phyloP scores from a whole-genome alignment of 2,113 vertebrate species.

The Brachypteracias leptosomus region DNA sequence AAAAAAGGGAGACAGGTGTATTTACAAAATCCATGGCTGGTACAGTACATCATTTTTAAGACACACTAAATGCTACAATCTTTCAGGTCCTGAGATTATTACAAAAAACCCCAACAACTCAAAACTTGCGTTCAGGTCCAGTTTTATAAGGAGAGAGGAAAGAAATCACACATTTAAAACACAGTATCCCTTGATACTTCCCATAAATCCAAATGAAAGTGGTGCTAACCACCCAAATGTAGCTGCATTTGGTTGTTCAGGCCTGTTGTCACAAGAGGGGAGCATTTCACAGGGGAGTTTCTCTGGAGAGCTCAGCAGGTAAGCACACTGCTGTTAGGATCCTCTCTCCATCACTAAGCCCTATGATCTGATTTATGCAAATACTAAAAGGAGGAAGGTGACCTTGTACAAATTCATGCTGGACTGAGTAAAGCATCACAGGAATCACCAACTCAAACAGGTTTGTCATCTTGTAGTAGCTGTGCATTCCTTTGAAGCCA shows the following conservation, averaged over 20 bases:
- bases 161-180: conserved; percentile 68
- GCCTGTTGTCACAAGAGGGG: conserved; percentile 17
- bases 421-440: not conserved
- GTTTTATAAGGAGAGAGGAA: conserved; percentile 71
- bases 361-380: not conserved
- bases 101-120: conserved; percentile 72
- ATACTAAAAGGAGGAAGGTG: not conserved
- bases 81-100: conserved; percentile 87
- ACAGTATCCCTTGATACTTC: conserved; percentile 71
- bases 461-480: not conserved
- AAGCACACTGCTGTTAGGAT: not conserved
- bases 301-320: not conserved
- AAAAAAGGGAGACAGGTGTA: conserved; percentile 79
- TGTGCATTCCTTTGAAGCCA: not conserved
- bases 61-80: conserved; percentile 87
- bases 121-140: conserved; percentile 79
- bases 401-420: not conserved
- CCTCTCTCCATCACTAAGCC: conserved; percentile 46
- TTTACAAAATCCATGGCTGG: conserved; percentile 86
- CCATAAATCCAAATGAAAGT: conserved; percentile 19
- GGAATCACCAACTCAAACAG: conserved; percentile 33
- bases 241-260: conserved; percentile 23
- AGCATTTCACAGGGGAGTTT: not conserved
- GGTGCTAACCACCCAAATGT: conserved; percentile 33
- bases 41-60: conserved; percentile 87